Evolutionary conservation across 64 coral and sea anemone species (phyloP).

Genomic region (Pocillopora damicornis): DNA sequence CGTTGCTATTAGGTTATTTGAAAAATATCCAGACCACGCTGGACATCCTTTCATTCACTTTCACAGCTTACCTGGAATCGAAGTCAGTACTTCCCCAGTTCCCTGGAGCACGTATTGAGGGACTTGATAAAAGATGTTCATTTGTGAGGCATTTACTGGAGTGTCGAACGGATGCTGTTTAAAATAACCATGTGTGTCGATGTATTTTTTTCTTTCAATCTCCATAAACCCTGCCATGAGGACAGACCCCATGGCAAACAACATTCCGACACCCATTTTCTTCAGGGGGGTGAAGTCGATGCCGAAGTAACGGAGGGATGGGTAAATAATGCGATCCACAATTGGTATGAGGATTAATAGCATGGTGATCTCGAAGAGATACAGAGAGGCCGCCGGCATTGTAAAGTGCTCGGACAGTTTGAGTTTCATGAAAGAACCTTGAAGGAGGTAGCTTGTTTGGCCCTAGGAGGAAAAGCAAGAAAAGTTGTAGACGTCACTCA

Average conservation of each 20-base stretch:
- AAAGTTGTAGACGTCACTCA: too few species aligned
- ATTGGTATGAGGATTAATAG: slow-evolving; percentile 76
- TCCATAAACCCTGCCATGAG: slow-evolving; percentile 68
- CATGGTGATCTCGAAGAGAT: slow-evolving; percentile 52
- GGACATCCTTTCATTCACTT: background rate
- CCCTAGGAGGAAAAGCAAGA: slow-evolving; percentile 43
- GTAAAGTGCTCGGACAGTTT: slow-evolving; percentile 31
- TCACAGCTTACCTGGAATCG: slow-evolving; percentile 48
- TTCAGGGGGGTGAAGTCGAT: slow-evolving; percentile 62
- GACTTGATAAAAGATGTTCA: slow-evolving; percentile 72
- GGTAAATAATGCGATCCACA: slow-evolving; percentile 71
- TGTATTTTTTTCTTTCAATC: slow-evolving; percentile 45
- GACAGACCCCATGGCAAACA: slow-evolving; percentile 78
- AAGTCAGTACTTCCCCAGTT: slow-evolving; percentile 58
- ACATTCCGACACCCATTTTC: slow-evolving; percentile 81
- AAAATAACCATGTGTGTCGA: slow-evolving; percentile 19
- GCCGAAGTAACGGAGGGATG: slow-evolving; percentile 41
- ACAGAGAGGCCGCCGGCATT: slow-evolving; percentile 69
- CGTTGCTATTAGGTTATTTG: too few species aligned
- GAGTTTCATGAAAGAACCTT: slow-evolving; percentile 80
- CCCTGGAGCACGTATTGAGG: slow-evolving; percentile 67
- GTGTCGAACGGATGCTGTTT: slow-evolving; percentile 44
- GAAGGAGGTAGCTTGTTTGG: slow-evolving; percentile 72
- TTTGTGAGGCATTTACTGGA: slow-evolving; percentile 46
- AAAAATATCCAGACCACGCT: too few species aligned